Conservation (phyloP, 2,113 vertebrate genomes). For the Oceanites oceanicus region DNA sequence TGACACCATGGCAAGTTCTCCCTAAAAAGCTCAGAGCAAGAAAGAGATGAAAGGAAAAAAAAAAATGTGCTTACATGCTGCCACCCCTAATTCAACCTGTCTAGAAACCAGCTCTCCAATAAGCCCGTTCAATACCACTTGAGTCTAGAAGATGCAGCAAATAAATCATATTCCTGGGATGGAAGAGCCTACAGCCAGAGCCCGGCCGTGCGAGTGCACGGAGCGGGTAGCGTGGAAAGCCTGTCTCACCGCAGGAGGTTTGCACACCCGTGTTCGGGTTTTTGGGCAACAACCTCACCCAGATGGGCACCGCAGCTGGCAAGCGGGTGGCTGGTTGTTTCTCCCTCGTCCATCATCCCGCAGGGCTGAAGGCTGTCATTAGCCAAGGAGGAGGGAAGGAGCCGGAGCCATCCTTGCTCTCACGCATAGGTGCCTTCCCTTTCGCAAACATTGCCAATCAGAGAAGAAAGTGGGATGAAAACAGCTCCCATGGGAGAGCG, state of each 20-base stretch:
- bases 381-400: neutral
- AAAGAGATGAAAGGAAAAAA: neutral
- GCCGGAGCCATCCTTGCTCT: neutral
- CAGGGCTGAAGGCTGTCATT: neutral
- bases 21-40: neutral
- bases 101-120: neutral
- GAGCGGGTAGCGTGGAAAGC: rapidly evolving
- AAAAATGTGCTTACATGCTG: neutral
- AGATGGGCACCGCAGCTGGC: rapidly evolving
- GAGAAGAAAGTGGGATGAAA: neutral
- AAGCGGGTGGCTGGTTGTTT: rapidly evolving
- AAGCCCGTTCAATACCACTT: neutral
- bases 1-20: neutral
- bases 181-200: neutral
- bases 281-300: neutral
- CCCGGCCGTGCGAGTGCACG: rapidly evolving
- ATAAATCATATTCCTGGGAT: neutral
- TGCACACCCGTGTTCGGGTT: rapidly evolving
- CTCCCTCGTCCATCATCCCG: neutral
- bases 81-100: neutral
- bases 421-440: neutral
- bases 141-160: neutral
- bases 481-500: neutral
- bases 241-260: too few relatives aligned
- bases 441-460: rapidly evolving